These are phyloP conservation scores for Mohoua ochrocephala DNA, from an alignment of 2,113 vertebrate species.

Conservation along the genomic window DNA sequence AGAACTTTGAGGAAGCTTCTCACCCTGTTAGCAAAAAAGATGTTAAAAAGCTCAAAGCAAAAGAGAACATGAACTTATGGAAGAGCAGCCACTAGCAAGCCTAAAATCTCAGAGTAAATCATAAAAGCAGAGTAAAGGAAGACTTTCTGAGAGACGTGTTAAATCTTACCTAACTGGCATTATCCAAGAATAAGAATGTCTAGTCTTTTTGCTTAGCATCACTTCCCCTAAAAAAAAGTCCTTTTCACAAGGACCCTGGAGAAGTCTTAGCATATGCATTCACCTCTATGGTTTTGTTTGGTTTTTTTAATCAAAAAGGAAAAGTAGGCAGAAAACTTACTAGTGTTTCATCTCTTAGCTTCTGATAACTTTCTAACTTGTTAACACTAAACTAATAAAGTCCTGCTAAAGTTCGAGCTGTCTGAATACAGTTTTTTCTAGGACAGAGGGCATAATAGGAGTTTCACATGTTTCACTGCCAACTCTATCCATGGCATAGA, in stretches of 20 bases:
- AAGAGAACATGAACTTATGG: background rate
- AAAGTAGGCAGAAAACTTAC: background rate
- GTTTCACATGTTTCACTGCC: background rate
- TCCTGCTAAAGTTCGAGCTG: background rate
- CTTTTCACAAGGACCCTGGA: background rate
- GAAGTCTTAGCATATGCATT: background rate
- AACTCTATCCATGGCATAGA: background rate
- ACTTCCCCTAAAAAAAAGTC: background rate
- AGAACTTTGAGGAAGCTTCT: background rate
- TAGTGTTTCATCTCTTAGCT: background rate
- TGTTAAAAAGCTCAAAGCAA: background rate
- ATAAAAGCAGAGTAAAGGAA: background rate
- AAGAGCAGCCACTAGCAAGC: background rate
- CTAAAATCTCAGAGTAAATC: background rate
- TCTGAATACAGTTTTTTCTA: background rate
- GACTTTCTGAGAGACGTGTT: background rate
- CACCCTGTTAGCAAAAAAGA: background rate
- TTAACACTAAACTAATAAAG: background rate
- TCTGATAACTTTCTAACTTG: background rate
- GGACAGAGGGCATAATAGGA: background rate
- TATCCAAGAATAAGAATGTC: background rate
- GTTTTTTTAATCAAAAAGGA: background rate
- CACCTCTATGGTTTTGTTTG: background rate
- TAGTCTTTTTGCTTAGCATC: background rate
- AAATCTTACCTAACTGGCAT: background rate